phyloP scores from a whole-genome alignment of 2,888 invertebrate species.

The Autographa gamma region DNA sequence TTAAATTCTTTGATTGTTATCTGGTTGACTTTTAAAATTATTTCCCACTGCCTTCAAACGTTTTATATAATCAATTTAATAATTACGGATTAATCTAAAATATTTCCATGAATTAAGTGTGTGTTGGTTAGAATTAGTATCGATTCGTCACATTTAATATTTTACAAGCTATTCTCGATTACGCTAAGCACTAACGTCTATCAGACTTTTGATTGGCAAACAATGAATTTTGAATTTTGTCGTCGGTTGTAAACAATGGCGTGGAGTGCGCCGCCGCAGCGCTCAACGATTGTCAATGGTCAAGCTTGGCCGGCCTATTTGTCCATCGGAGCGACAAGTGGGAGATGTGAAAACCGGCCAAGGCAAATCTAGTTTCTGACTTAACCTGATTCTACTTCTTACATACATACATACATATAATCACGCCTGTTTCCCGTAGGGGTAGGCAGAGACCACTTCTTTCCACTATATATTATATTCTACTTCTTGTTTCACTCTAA shows the following conservation, averaged over 20 bases:
- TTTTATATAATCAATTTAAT: background rate
- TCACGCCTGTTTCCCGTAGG: too few relatives aligned
- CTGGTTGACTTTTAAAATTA: background rate
- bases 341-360: constrained; percentile 84
- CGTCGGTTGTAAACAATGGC: constrained; percentile 47
- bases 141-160: constrained; percentile 47
- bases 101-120: constrained; percentile 10
- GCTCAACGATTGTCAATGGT: constrained; percentile 75
- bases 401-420: too few relatives aligned
- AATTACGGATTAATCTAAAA: background rate
- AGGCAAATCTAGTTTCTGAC: constrained; percentile 70
- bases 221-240: constrained; percentile 44
- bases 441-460: too few relatives aligned
- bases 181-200: constrained; percentile 35
- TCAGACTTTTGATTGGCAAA: constrained; percentile 37
- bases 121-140: constrained; percentile 24
- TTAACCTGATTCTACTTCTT: constrained; percentile 59
- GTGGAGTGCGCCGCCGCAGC: constrained; percentile 53
- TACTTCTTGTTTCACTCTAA: constrained; percentile 33
- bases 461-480: too few relatives aligned
- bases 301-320: constrained; percentile 77
- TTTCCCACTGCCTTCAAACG: background rate
- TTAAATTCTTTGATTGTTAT: constrained; percentile 2
- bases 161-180: constrained; percentile 42
- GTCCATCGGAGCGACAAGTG: constrained; percentile 76